Evolutionary conservation across 1,140 invertebrate species (phyloP).

Genomic region (Eufriesea mexicana): DNA sequence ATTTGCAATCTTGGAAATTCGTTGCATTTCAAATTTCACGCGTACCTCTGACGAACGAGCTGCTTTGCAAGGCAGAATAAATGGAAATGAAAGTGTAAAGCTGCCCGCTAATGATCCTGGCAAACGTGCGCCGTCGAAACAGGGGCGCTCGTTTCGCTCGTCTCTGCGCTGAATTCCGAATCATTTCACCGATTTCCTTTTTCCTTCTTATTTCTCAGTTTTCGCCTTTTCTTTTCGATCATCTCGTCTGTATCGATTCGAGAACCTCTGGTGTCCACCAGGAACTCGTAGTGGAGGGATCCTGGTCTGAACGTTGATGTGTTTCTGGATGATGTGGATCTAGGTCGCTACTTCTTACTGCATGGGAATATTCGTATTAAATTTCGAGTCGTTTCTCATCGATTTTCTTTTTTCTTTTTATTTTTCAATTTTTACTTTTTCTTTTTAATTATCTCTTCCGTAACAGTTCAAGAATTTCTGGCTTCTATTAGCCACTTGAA

Average conservation of each 20-base stretch:
- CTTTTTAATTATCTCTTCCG: too few relatives aligned
- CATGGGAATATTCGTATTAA: neutral
- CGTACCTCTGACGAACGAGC: conserved; percentile 36
- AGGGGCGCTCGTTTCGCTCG: neutral
- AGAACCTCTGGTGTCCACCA: too few relatives aligned
- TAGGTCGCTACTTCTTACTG: neutral
- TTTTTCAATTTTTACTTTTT: too few relatives aligned
- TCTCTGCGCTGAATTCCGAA: neutral
- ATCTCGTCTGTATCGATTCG: neutral
- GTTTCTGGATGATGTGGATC: too few relatives aligned
- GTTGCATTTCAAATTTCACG: conserved; percentile 53
- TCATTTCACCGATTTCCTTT: neutral
- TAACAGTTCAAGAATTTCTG: too few relatives aligned
- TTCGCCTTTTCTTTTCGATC: neutral
- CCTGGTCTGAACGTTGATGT: neutral
- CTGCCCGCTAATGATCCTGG: conserved; percentile 47
- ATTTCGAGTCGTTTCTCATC: too few relatives aligned
- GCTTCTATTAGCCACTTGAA: too few relatives aligned
- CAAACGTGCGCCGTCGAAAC: neutral
- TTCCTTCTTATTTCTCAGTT: neutral
- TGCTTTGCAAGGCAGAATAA: conserved; percentile 52
- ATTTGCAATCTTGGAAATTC: conserved; percentile 54
- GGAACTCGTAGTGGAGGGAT: neutral
- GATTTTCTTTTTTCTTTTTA: too few relatives aligned
- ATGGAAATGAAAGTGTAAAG: conserved; percentile 52